phyloP scores from a whole-genome alignment of 2,888 invertebrate species.

The Prosopocoilus inquinatus region DNA sequence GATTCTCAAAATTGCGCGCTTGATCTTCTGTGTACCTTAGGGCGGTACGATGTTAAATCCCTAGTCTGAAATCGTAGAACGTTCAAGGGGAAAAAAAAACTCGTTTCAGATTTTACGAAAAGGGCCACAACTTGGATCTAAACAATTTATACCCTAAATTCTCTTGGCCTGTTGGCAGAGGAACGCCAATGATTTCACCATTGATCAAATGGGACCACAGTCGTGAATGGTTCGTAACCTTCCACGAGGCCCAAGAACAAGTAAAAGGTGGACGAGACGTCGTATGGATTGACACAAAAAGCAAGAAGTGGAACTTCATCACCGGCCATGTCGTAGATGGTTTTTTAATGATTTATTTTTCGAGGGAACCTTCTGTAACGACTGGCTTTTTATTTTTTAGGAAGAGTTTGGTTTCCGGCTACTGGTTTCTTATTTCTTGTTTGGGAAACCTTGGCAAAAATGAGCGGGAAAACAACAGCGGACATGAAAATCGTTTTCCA shows the following conservation, averaged over 20 bases:
- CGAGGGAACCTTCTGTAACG: neutral
- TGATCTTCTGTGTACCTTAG: neutral
- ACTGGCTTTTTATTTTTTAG: slow-evolving; percentile 29
- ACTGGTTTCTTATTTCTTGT: slow-evolving; percentile 55
- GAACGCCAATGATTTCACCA: slow-evolving; percentile 81
- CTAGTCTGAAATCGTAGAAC: no score
- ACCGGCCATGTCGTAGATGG: slow-evolving; percentile 84
- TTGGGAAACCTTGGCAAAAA: slow-evolving; percentile 57
- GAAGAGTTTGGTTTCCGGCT: slow-evolving; percentile 56
- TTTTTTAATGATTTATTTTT: slow-evolving; percentile 48
- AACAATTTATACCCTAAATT: slow-evolving; percentile 74
- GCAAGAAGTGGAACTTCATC: slow-evolving; percentile 71
- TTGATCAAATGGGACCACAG: slow-evolving; percentile 87
- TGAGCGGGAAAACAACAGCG: slow-evolving; percentile 41
- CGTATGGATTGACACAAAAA: slow-evolving; percentile 59
- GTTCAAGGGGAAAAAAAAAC: neutral
- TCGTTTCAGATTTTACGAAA: slow-evolving; percentile 65
- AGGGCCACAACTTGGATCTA: slow-evolving; percentile 73
- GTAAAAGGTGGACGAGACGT: slow-evolving; percentile 66
- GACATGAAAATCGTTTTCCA: slow-evolving; percentile 58
- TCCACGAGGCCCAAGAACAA: slow-evolving; percentile 66
- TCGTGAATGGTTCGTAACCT: slow-evolving; percentile 70
- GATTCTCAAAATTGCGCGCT: neutral
- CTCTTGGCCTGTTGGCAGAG: slow-evolving; percentile 78
- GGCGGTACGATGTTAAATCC: neutral